Percentiles rank a stretch among this genome's conserved stretches.
These are phyloP conservation scores for Alexandromys oeconomus DNA, from an alignment of 2,797 vertebrate genomes.

Conservation along the genomic window DNA sequence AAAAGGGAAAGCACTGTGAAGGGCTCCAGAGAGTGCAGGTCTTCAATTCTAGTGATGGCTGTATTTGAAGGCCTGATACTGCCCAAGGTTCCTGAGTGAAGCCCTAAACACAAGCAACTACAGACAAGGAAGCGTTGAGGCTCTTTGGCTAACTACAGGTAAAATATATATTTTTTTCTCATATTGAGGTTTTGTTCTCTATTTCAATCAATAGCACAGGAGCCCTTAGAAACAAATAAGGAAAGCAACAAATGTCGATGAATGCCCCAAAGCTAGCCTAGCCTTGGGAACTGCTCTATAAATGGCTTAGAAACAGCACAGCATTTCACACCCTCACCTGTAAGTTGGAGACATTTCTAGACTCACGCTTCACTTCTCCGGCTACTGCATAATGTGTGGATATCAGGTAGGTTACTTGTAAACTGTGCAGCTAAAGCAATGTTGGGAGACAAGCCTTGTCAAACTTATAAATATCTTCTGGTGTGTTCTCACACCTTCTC, in stretches of 20 bases:
- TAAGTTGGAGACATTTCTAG: background rate
- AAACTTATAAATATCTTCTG: background rate
- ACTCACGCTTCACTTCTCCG: background rate
- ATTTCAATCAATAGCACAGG: background rate
- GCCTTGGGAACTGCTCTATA: background rate
- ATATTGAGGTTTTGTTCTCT: background rate
- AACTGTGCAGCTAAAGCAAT: background rate
- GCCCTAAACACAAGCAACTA: background rate
- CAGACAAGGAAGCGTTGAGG: background rate
- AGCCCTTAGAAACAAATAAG: background rate
- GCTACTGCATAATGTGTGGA: background rate
- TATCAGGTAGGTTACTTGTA: background rate
- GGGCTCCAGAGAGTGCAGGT: background rate
- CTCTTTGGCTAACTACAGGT: background rate
- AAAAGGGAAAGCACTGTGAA: background rate
- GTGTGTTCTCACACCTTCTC: background rate
- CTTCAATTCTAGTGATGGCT: background rate
- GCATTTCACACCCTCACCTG: background rate
- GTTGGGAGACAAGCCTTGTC: background rate
- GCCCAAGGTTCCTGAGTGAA: background rate
- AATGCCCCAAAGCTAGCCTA: background rate
- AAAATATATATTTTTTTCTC: background rate
- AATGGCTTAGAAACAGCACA: background rate
- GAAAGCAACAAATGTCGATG: background rate
- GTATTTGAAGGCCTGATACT: background rate